Evolutionary conservation across 2,113 vertebrate species (phyloP), one percentile per base, ranked within the genome.

Genomic region (Crocuta crocuta): DNA sequence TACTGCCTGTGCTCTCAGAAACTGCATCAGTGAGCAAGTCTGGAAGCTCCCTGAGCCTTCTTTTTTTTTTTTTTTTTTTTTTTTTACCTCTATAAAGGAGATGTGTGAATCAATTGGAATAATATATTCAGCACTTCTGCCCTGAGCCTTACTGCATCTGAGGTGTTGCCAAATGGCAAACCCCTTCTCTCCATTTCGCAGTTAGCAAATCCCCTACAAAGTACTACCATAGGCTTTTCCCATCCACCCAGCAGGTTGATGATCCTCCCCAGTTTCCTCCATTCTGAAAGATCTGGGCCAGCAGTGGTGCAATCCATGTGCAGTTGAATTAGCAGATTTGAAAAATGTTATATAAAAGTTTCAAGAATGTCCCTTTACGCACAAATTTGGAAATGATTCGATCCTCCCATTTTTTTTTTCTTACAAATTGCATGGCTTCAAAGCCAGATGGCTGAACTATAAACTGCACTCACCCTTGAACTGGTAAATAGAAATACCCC

Each of bases 351-450:
- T 53, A 23, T 4, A 45, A 26, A 84, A 31, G 3, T 81, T 97
- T 96, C 92, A 17, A 66, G 88, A 84, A 10, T 89, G n/a, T 92
- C 12, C 39, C 5, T 93, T 89, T 55, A 33, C 90, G 35, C 4
- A 94, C 31, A 96, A 83, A 92, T 58, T 89, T 53, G 19, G 80
- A 97, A 97, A 66, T 50, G 50, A 39, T 88, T 65, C 85, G 33
- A 87, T n/a, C 28, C 24, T 28, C 39, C 10, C 70, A 5, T 7
- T n/a, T 61, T 58, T 63, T 78, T 85, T 61, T 21, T 7, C 28
- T 86, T 83, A 55, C 31, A 85, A 93, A 88, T 79, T 73, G 23
- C 7, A 4, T 87, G 35, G 73, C 91, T 88, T 97, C 50, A 53
- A 89, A 81, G 71, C 71, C 10, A 66, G 68, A 84, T 83, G 94